Evolutionary conservation across 1,140 invertebrate genomes (phyloP).

Genomic region (Leptopilina clavipes): DNA sequence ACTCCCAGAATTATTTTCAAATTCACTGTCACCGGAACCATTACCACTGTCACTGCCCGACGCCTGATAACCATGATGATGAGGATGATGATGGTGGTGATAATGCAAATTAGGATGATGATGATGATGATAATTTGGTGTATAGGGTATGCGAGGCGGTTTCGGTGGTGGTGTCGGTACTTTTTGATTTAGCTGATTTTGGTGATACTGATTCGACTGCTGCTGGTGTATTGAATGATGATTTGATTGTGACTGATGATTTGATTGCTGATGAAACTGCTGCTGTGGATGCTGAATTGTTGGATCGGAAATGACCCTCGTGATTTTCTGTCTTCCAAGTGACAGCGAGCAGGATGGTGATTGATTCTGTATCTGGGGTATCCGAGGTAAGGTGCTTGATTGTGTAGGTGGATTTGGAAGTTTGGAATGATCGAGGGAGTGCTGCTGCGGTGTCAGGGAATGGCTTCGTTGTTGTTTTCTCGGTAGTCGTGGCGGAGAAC

Average conservation of each 20-base stretch:
- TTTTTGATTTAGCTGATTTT: conserved; percentile 53
- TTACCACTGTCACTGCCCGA: conserved; percentile 92
- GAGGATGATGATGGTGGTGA: conserved; percentile 58
- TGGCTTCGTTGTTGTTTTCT: conserved; percentile 70
- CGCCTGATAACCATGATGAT: conserved; percentile 79
- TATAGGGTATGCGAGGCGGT: conserved; percentile 79
- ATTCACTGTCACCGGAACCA: conserved; percentile 84
- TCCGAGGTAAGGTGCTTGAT: conserved; percentile 68
- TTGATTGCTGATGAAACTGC: conserved; percentile 14
- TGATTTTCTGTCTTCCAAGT: conserved; percentile 70
- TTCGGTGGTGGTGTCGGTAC: conserved; percentile 79
- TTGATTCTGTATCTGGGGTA: conserved; percentile 66
- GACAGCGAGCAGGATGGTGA: conserved; percentile 68
- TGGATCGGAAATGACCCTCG: conserved; percentile 69
- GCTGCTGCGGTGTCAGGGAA: conserved; percentile 65
- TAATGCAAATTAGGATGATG: conserved; percentile 57
- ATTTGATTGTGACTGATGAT: not conserved
- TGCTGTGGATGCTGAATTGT: conserved; percentile 57
- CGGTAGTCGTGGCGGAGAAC: conserved; percentile 66
- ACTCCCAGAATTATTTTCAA: conserved; percentile 68
- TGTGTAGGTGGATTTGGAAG: conserved; percentile 55
- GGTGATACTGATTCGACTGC: not conserved
- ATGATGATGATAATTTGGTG: conserved; percentile 65
- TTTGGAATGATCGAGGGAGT: conserved; percentile 55
- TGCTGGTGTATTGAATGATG: not conserved